Percentiles rank a stretch among this genome's conserved stretches.
Evolutionary conservation across 2,888 invertebrate species (phyloP).

Genomic region (Meiosimyza decipiens): DNA sequence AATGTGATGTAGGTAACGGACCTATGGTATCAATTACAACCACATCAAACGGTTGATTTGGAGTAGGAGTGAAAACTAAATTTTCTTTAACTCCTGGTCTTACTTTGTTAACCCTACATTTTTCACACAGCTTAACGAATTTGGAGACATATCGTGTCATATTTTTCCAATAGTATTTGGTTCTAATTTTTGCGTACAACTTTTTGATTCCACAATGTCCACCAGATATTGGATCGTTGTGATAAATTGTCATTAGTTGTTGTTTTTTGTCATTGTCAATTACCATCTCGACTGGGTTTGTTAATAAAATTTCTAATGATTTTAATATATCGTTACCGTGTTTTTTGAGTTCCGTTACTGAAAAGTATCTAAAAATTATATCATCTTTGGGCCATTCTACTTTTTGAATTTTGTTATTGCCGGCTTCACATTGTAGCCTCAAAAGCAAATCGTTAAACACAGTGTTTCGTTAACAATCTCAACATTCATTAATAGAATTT

Average conservation of each 20-base stretch:
- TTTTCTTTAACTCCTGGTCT: slow-evolving; percentile 32
- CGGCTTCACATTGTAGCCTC: slow-evolving; percentile 29
- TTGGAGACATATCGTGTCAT: slow-evolving; percentile 15
- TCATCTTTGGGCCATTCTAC: slow-evolving; percentile 29
- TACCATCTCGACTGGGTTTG: slow-evolving; percentile 26
- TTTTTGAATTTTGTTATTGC: slow-evolving; percentile 25
- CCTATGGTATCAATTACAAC: slow-evolving; percentile 44
- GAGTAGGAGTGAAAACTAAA: slow-evolving; percentile 12
- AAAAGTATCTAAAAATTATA: slow-evolving; percentile 17
- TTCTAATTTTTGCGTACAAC: slow-evolving; percentile 34
- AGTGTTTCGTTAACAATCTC: slow-evolving; percentile 37
- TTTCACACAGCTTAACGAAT: slow-evolving; percentile 30
- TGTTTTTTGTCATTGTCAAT: slow-evolving; percentile 2
- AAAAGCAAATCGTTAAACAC: slow-evolving; percentile 35
- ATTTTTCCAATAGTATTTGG: slow-evolving; percentile 39
- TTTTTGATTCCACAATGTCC: slow-evolving; percentile 32
- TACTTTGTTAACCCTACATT: slow-evolving; percentile 39
- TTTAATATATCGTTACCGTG: slow-evolving; percentile 28
- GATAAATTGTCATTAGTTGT: slow-evolving; percentile 23
- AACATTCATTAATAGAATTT: slow-evolving; percentile 10
- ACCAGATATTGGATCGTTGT: slow-evolving; percentile 4
- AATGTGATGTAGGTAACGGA: slow-evolving; percentile 38
- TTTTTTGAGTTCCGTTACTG: slow-evolving; percentile 16
- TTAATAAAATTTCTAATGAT: slow-evolving; percentile 27
- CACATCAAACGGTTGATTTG: slow-evolving; percentile 38